Conservation (phyloP, 2,113 vertebrate species). For the Nothoprocta perdicaria region DNA sequence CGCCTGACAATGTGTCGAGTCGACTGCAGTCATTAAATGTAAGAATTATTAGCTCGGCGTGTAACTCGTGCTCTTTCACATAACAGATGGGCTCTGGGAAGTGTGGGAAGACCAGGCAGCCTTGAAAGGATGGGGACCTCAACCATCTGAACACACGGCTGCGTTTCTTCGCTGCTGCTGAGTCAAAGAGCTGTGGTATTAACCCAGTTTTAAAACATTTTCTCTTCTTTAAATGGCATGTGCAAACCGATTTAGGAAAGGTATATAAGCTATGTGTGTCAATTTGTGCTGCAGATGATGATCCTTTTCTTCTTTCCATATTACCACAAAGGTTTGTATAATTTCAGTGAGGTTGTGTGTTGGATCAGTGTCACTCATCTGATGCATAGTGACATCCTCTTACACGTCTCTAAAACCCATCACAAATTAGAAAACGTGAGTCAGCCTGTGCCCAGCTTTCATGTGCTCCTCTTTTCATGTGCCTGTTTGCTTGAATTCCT, state of each 20-base stretch:
- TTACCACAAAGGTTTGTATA: neutral
- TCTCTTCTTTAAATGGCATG: neutral
- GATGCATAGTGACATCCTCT: neutral
- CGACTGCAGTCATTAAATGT: conserved; percentile 13
- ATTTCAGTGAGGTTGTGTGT: neutral
- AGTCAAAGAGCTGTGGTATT: conserved; percentile 22
- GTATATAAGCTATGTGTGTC: neutral
- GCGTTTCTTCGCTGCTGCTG: conserved; percentile 42
- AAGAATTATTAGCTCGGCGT: conserved; percentile 16
- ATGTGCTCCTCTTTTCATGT: neutral
- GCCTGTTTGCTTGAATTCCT: neutral
- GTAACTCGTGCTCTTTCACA: conserved; percentile 23
- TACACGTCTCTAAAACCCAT: neutral
- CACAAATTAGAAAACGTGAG: neutral
- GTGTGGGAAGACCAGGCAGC: conserved; percentile 28
- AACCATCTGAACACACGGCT: conserved; percentile 56
- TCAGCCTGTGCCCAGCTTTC: neutral
- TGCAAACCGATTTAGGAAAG: neutral
- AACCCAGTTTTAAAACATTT: conserved; percentile 25
- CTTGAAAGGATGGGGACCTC: conserved; percentile 52
- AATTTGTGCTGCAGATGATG: neutral
- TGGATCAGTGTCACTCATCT: neutral
- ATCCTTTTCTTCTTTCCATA: neutral
- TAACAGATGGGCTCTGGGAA: conserved; percentile 68
- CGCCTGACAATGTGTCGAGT: neutral